Evolutionary conservation across 2,797 vertebrate species (phyloP).

Genomic region (Pseudopleuronectes americanus): DNA sequence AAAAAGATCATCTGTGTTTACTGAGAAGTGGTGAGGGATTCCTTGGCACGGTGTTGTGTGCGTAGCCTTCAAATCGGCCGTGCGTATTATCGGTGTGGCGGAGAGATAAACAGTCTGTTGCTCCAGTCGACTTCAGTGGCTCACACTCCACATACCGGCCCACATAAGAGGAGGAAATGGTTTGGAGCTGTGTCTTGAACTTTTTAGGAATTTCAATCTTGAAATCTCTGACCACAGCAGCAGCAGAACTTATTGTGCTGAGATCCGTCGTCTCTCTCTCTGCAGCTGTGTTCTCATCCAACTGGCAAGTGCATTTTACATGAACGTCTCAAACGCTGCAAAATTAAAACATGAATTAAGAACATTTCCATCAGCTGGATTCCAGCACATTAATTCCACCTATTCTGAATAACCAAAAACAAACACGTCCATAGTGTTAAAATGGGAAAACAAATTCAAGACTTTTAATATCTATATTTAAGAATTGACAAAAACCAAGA

Average conservation of each 20-base stretch:
- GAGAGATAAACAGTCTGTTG: slow-evolving; percentile 22
- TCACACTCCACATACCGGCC: slow-evolving; percentile 24
- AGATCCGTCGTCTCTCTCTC: slow-evolving; percentile 32
- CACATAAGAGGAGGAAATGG: slow-evolving; percentile 28
- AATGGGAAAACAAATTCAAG: not conserved
- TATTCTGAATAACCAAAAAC: slow-evolving; percentile 8
- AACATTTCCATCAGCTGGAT: slow-evolving; percentile 39
- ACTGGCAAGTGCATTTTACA: slow-evolving; percentile 67
- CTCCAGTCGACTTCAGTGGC: not conserved
- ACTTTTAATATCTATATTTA: not conserved
- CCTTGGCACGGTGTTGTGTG: slow-evolving; percentile 24
- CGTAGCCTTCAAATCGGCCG: slow-evolving; percentile 47
- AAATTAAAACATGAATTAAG: slow-evolving; percentile 50
- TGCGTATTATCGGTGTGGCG: slow-evolving; percentile 29
- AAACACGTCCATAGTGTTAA: not conserved
- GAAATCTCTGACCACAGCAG: slow-evolving; percentile 16
- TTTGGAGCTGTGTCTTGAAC: slow-evolving; percentile 25
- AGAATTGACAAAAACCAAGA: not conserved
- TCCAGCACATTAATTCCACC: slow-evolving; percentile 22
- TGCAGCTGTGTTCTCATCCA: slow-evolving; percentile 54
- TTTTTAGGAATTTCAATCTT: not conserved
- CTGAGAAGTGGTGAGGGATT: slow-evolving; percentile 36
- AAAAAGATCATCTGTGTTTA: slow-evolving; percentile 55
- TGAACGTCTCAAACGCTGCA: slow-evolving; percentile 48
- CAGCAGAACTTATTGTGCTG: slow-evolving; percentile 13